A percentile compares a stretch with the other conserved stretches of the same genome.
Evolutionary conservation across 2,888 invertebrate genomes (phyloP).

Genomic region (Sussaba pulchella): DNA sequence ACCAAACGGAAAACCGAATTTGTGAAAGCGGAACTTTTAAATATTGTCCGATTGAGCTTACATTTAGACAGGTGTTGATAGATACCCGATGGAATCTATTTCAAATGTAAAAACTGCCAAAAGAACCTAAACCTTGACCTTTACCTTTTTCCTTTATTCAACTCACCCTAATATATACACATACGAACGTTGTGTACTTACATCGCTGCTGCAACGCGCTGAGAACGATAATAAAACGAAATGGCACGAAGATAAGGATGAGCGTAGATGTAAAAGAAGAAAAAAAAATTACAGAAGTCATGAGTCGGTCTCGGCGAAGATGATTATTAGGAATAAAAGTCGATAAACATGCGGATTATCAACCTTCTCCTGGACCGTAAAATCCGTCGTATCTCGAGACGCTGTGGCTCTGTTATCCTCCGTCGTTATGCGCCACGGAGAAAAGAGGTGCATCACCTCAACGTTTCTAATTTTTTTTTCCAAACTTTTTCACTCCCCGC

Average conservation of each 20-base stretch:
- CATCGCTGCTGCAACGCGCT: conserved; percentile 50
- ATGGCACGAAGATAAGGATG: conserved; percentile 55
- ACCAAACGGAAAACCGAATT: too few relatives aligned
- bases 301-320: conserved; percentile 60
- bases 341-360: conserved; percentile 80
- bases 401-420: conserved; percentile 47
- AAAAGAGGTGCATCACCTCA: conserved; percentile 45
- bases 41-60: too few relatives aligned
- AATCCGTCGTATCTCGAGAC: conserved; percentile 65
- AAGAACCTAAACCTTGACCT: too few relatives aligned
- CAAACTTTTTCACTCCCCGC: background rate
- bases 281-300: conserved; percentile 41
- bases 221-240: conserved; percentile 46
- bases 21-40: too few relatives aligned
- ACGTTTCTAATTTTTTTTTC: conserved; percentile 31
- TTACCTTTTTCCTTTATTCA: too few relatives aligned
- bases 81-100: too few relatives aligned
- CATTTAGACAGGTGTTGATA: too few relatives aligned
- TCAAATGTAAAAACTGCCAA: too few relatives aligned
- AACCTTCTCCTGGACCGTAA: conserved; percentile 70
- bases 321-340: conserved; percentile 75
- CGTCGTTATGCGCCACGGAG: conserved; percentile 23
- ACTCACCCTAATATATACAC: too few relatives aligned
- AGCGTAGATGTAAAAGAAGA: conserved; percentile 30
- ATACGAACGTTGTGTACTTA: conserved; percentile 38